phyloP scores from a whole-genome alignment of 2,113 vertebrate species.

The Chionodraco myersi region DNA sequence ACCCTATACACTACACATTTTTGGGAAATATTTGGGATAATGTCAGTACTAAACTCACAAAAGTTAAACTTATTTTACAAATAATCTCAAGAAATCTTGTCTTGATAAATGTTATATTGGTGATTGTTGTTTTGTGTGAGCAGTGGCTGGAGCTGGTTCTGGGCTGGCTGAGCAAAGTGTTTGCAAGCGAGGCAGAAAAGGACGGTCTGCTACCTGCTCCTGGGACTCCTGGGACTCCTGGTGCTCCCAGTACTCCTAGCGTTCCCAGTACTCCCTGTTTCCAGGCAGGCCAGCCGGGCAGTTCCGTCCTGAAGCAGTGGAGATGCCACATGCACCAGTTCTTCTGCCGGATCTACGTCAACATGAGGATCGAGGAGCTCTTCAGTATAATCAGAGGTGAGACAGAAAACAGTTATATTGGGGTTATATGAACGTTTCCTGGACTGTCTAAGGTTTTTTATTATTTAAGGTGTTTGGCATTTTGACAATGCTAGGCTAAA shows the following conservation, averaged over 20 bases:
- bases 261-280: neutral
- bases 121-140: neutral
- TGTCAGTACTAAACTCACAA: too few relatives aligned
- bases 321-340: constrained; percentile 95
- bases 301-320: constrained; percentile 89
- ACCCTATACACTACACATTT: too few relatives aligned
- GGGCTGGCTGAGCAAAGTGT: constrained; percentile 94
- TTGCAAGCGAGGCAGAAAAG: constrained; percentile 73
- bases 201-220: constrained; percentile 15
- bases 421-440: too few relatives aligned
- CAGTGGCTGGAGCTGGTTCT: constrained; percentile 97
- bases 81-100: too few relatives aligned
- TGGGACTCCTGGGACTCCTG: constrained; percentile 60
- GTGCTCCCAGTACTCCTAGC: constrained; percentile 39
- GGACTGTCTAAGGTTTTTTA: too few relatives aligned
- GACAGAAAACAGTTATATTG: neutral
- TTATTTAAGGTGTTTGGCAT: too few relatives aligned
- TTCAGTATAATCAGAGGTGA: constrained; percentile 97
- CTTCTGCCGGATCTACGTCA: constrained; percentile 95
- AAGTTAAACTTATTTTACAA: too few relatives aligned
- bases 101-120: neutral
- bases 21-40: too few relatives aligned
- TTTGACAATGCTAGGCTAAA: too few relatives aligned
- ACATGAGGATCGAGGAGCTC: constrained; percentile 96
- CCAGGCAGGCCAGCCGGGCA: constrained; percentile 46